phyloP scores from a whole-genome alignment of 2,113 vertebrate species.

The Oreochromis spilurus region DNA sequence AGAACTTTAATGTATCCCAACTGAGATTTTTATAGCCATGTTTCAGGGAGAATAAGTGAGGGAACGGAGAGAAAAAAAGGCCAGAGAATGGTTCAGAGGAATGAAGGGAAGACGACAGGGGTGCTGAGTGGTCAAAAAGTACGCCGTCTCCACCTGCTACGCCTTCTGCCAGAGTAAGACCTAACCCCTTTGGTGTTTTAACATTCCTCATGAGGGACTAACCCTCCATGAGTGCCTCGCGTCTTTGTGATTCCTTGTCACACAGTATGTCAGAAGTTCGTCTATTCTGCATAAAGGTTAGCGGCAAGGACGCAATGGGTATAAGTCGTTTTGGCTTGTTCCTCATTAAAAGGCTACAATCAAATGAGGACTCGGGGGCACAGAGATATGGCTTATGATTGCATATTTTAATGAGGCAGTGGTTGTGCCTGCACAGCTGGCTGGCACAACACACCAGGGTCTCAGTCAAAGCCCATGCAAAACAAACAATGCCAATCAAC shows the following conservation, averaged over 20 bases:
- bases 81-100: background rate
- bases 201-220: background rate
- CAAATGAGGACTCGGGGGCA: conserved; percentile 39
- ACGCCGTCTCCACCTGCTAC: conserved; percentile 48
- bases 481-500: conserved; percentile 58
- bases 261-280: conserved; percentile 42
- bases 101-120: conserved; percentile 27
- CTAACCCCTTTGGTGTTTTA: conserved; percentile 29
- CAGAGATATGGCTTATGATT: conserved; percentile 53
- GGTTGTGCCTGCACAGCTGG: conserved; percentile 33
- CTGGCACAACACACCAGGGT: conserved; percentile 29
- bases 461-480: conserved; percentile 43
- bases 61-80: background rate
- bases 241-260: conserved; percentile 10
- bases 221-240: conserved; percentile 11
- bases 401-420: conserved; percentile 61
- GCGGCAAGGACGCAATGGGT: conserved; percentile 64
- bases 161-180: conserved; percentile 50
- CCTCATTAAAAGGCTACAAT: conserved; percentile 65
- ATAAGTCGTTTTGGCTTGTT: conserved; percentile 40
- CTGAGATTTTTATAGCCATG: conserved; percentile 19
- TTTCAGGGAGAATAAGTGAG: background rate
- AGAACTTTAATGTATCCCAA: conserved; percentile 32
- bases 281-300: conserved; percentile 75
- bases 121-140: conserved; percentile 56